Evolutionary conservation across 2,888 invertebrate genomes (phyloP).

Genomic region (Drosophila nr. medialis): DNA sequence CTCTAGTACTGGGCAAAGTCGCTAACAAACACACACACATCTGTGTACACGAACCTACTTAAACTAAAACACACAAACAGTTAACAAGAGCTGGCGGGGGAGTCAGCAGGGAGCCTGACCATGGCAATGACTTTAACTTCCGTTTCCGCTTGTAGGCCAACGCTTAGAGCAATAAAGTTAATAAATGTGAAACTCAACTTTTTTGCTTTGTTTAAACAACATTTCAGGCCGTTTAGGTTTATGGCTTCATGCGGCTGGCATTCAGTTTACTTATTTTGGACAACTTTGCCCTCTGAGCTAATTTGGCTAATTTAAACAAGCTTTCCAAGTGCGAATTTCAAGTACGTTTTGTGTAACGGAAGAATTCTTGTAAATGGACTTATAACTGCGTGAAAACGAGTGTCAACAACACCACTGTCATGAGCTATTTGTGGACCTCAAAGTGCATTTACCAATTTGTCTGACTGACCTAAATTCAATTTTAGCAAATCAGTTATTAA

Average conservation of each 20-base stretch:
- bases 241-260: conserved; percentile 13
- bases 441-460: conserved; percentile 37
- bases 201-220: conserved; percentile 57
- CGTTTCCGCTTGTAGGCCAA: conserved; percentile 49
- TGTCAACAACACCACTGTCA: conserved; percentile 47
- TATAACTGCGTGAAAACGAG: conserved; percentile 55
- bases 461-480: conserved; percentile 49
- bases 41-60: neutral
- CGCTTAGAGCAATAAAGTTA: conserved; percentile 56
- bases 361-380: conserved; percentile 44
- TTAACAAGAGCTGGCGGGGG: neutral
- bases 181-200: conserved; percentile 53
- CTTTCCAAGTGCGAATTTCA: conserved; percentile 28
- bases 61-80: conserved; percentile 1
- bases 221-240: conserved; percentile 49
- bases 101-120: conserved; percentile 16
- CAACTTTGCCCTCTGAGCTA: conserved; percentile 38
- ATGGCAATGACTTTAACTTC: conserved; percentile 52
- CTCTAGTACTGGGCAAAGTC: conserved; percentile 6
- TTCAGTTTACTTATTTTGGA: conserved; percentile 18
- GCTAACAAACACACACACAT: neutral
- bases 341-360: conserved; percentile 40
- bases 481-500: conserved; percentile 61
- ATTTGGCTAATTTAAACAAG: conserved; percentile 57
- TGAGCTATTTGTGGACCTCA: neutral